Evolutionary conservation across 1,140 invertebrate species (phyloP).

Genomic region (Phortica variegata): DNA sequence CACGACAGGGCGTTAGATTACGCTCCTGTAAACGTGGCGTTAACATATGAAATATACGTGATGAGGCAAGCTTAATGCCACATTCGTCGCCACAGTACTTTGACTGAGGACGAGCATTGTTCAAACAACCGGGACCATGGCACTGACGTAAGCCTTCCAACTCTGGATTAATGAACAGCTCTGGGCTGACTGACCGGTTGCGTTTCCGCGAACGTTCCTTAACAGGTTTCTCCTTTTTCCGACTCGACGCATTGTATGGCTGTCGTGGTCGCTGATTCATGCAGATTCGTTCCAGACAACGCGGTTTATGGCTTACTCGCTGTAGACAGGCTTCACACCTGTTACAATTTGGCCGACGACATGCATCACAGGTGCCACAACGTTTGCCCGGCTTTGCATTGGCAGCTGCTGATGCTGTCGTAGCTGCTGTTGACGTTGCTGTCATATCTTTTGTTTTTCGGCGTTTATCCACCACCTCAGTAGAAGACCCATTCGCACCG

Average conservation of each 20-base stretch:
- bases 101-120: constrained; percentile 75
- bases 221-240: constrained; percentile 30
- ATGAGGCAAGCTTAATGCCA: constrained; percentile 87
- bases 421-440: too few relatives aligned
- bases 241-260: constrained; percentile 16
- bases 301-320: constrained; percentile 76
- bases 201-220: constrained; percentile 54
- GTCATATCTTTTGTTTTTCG: constrained; percentile 59
- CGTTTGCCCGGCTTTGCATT: constrained; percentile 57
- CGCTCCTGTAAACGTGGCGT: constrained; percentile 94
- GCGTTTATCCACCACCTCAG: constrained; percentile 52
- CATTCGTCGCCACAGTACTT: constrained; percentile 97
- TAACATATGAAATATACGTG: constrained; percentile 80
- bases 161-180: constrained; percentile 59
- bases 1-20: constrained; percentile 83
- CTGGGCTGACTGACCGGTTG: constrained; percentile 60
- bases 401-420: background rate
- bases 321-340: constrained; percentile 72
- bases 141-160: constrained; percentile 71
- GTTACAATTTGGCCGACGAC: constrained; percentile 81
- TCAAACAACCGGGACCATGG: constrained; percentile 84
- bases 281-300: constrained; percentile 64
- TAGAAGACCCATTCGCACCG: constrained; percentile 10
- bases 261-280: constrained; percentile 11
- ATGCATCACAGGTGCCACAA: constrained; percentile 83